Evolutionary conservation across 2,888 invertebrate species (phyloP), one percentile per base, ranked within the genome.

Genomic region (Leptopilina myrica): DNA sequence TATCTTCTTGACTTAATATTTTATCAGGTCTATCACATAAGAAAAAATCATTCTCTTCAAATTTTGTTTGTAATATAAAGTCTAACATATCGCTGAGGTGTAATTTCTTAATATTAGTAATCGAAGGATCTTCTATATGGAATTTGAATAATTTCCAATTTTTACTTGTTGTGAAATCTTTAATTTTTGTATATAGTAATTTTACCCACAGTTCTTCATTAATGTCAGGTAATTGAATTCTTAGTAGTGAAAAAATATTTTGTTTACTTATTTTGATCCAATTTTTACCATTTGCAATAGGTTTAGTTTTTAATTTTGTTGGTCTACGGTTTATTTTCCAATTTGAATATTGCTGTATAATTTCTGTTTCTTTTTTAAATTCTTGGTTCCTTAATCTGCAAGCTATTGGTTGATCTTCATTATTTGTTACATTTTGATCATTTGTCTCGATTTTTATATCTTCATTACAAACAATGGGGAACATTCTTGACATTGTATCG

Each of bases 281-380:
- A n/a, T 59, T 59, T n/a, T 59, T 59, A 7, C 59, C 59, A 59
- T n/a, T 59, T 7, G 59, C n/a, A 0, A 59, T 15, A 7, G 59
- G 15, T 59, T 59, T 59, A 7, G n/a, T n/a, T 59, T 59, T 59
- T 2, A 59, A 5, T 7, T 7, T 59, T 7, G 14, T 7, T 3
- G 59, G 59, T 7, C 7, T 4, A 5, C 59, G 59, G 4, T 3
- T n/a, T n/a, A 7, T n/a, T n/a, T 59, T 59, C 59, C 59, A 59
- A 6, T n/a, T n/a, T 59, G 59, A n/a, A n/a, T 6, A 87, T 90
- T 78, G 87, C 86, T 8, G 83, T 76, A 78, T 90, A 33, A 33
- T 33, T 20, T 20, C 20, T 20, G 20, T 20, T 20, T 20, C 20
- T 20, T 20, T 1, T 20, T 20, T 20, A 20, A 20, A 20, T 20